Conservation (phyloP, 2,888 invertebrate species). For the Caenorhabditis japonica region DNA sequence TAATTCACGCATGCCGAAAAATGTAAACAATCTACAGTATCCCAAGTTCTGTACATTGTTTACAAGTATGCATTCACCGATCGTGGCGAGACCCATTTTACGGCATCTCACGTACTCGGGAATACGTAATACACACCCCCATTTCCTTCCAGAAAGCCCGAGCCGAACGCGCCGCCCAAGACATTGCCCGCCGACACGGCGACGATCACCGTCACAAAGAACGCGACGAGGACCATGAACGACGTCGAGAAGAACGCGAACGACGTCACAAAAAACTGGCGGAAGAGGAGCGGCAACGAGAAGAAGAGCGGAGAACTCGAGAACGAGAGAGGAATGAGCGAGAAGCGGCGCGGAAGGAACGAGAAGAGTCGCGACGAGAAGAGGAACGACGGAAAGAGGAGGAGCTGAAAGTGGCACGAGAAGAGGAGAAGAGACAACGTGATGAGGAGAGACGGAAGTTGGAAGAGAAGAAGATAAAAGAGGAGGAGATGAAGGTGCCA, state of each 20-base stretch:
- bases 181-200: constrained; percentile 15
- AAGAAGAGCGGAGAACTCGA: constrained; percentile 37
- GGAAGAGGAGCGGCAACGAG: constrained; percentile 20
- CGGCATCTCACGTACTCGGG: too few relatives aligned
- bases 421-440: constrained; percentile 8
- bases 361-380: constrained; percentile 11
- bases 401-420: neutral
- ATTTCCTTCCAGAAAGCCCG: constrained; percentile 13
- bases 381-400: constrained; percentile 20
- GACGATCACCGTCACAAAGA: constrained; percentile 11
- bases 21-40: too few relatives aligned
- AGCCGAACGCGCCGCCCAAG: constrained; percentile 16
- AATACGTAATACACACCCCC: too few relatives aligned
- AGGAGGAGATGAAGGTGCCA: constrained; percentile 41
- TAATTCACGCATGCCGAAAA: too few relatives aligned
- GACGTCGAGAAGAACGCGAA: constrained; percentile 31
- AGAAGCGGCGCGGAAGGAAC: constrained; percentile 3
- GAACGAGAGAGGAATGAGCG: constrained; percentile 38
- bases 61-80: too few relatives aligned
- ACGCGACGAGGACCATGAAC: constrained; percentile 9
- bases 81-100: too few relatives aligned
- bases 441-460: constrained; percentile 9
- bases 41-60: too few relatives aligned
- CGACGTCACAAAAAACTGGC: constrained; percentile 11
- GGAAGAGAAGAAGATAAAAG: constrained; percentile 12